Evolutionary conservation across 2,888 invertebrate genomes (phyloP), one percentile per base, ranked within the genome.

Genomic region (Tinea pellionella): DNA sequence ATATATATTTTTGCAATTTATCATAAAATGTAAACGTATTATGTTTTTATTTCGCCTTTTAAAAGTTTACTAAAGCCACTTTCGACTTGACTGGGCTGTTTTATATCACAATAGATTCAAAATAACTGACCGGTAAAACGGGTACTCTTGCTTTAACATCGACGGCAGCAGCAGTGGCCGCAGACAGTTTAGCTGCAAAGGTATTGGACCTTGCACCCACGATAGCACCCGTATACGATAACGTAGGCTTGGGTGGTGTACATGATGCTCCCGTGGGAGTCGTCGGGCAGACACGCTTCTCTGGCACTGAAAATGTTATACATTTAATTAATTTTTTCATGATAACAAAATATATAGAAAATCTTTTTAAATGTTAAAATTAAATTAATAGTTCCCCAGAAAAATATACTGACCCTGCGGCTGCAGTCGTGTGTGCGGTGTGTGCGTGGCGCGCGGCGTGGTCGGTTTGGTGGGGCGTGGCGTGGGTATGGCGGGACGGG

Each of bases 141-240:
- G 55, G 55, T 11, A 55, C 24, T 13, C 55, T 55, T 2, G 55
- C 18, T n/a, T 24, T 53, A 7, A 24, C 19, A 12, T 53, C 53
- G 12, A 24, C 53, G 3, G 15, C 12, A 12, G 13, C 43, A 16
- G 29, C 24, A 9, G 41, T 41, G 37, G 24, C 24, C 16, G 53
- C 57, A 8, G 91, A 91, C 61, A 93, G 86, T 77, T 93, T 93
- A 61, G 93, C 93, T 15, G 93, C 93, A 79, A 93, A 93, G 1
- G 93, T 92, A 78, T 91, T 91, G 57, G 89, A 88, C n/a, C 91
- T 88, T 60, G 89, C 87, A 66, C 89, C 89, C 61, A 89, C 86
- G 15, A 88, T 85, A 41, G 88, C 87, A 62, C 87, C 79, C 61
- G 86, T 80, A 68, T 89, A 82, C 60, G 89, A 86, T 15, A 89